Percentiles rank a stretch among this genome's conserved stretches.
These are phyloP conservation scores for Trachelipus rathkii DNA, from an alignment of 1,140 invertebrate genomes.

Conservation along the genomic window DNA sequence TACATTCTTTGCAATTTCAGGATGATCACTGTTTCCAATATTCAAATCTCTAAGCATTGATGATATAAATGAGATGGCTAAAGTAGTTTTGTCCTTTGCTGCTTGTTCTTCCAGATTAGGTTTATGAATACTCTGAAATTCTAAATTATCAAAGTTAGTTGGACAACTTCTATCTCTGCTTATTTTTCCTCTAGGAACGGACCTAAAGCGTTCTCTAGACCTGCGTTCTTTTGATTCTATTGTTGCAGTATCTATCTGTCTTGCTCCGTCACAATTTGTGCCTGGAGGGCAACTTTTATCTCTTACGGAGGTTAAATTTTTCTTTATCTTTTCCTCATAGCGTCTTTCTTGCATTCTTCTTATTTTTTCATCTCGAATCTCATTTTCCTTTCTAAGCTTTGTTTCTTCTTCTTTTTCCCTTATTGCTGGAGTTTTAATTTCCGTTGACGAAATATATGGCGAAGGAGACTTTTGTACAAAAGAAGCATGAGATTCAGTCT, in stretches of 20 bases:
- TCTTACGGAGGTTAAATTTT: constrained; percentile 6
- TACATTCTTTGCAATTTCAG: too few species aligned
- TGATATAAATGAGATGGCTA: background rate
- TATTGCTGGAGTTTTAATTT: background rate
- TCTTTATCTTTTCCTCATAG: constrained; percentile 38
- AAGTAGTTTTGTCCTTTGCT: constrained; percentile 20
- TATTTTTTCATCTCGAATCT: constrained; percentile 41
- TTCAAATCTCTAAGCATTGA: background rate
- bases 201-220: background rate
- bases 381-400: constrained; percentile 36
- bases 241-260: background rate
- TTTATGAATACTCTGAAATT: constrained; percentile 27
- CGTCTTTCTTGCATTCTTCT: constrained; percentile 43
- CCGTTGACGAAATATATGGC: background rate
- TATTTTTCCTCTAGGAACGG: constrained; percentile 18
- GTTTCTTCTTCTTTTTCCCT: background rate
- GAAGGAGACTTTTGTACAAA: too few species aligned
- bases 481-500: too few species aligned
- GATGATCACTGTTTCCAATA: background rate
- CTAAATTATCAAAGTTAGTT: constrained; percentile 25
- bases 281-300: constrained; percentile 19
- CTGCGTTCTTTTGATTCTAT: constrained; percentile 31
- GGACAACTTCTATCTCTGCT: constrained; percentile 29
- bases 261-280: constrained; percentile 20
- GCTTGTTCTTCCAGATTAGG: background rate